Base-by-base conservation (phyloP, 2,888 invertebrate species). In the Embidobia sp. region DNA sequence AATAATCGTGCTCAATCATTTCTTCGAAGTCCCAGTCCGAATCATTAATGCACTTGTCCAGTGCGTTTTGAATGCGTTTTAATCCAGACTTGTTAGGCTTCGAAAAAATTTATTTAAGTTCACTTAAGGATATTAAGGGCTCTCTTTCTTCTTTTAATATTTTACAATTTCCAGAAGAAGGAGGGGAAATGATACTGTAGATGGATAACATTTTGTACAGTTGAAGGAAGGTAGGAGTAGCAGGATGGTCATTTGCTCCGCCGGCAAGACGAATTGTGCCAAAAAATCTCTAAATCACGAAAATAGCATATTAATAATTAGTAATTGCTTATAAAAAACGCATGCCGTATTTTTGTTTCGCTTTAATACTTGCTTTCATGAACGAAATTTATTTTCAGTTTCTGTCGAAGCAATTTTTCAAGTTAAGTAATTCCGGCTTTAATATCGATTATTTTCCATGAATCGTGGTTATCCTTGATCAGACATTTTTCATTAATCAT, bases 1-100 rank as follows among this genome's bases (percentile, higher is more conserved):
- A 44, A 10, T 78, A 78, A 37, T 78, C 74, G 7, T 69, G 74
- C 37, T 78, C 74, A 7, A 63, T 37, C 13, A 66, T 8, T 5
- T 63, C 53, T 44, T 75, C 70, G 10, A 78, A 70, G 7, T 70
- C 37, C 78, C 70, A 74, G 16, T 70, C 78, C 7, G 42, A 44
- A 33, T 74, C 53, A 8, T 13, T 8, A 16, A 78, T 49, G 44
- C 44, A 57, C 13, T 37, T 48, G 22, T 44, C 15, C 15, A 76
- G 51, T 2, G 37, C 46, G 8, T 42, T 13, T 76, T 70, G 63
- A n/a, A 69, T 76, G 11, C 15, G 19, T 11, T 69, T 29, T 5
- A 31, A 51, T 1, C 10, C 37, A 1, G 44, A 22, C 22, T 18
- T 31, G 10, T 22, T 15, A 1, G 31, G 7, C 7, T 26, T 15